Percentiles rank a stretch among this genome's conserved stretches.
These are phyloP conservation scores for Menidia menidia DNA, from an alignment of 2,797 vertebrate species.

Conservation along the genomic window DNA sequence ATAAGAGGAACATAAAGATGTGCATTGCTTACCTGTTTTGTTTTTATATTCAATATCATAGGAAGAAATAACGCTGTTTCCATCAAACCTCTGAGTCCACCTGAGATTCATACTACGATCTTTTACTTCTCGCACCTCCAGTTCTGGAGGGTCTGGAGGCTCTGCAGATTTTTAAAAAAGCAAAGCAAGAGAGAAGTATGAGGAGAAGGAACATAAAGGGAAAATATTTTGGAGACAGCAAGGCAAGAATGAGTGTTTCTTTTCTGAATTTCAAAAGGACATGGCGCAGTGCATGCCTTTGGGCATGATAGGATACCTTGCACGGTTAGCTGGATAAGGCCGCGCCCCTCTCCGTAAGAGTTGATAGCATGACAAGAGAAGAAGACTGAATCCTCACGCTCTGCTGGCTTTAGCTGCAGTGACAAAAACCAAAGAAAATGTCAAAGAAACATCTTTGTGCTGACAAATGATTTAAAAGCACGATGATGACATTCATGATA, in stretches of 20 bases:
- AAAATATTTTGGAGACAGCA: background rate
- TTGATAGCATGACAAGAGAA: slow-evolving; percentile 99
- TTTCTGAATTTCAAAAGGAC: slow-evolving; percentile 12
- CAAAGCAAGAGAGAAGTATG: background rate
- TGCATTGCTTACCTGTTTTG: slow-evolving; percentile 87
- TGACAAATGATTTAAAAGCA: slow-evolving; percentile 16
- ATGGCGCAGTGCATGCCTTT: slow-evolving; percentile 6
- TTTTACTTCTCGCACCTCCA: slow-evolving; percentile 97
- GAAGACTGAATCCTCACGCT: slow-evolving; percentile 96
- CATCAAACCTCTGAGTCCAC: slow-evolving; percentile 97
- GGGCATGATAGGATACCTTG: slow-evolving; percentile 85
- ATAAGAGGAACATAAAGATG: background rate
- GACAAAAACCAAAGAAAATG: slow-evolving; percentile 34
- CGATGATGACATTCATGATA: slow-evolving; percentile 12
- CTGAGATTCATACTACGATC: slow-evolving; percentile 97
- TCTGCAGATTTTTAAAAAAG: slow-evolving; percentile 79
- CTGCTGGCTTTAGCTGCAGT: slow-evolving; percentile 92
- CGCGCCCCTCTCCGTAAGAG: slow-evolving; percentile 96
- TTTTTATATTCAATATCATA: slow-evolving; percentile 99
- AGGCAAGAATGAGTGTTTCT: background rate
- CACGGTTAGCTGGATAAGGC: slow-evolving; percentile 97
- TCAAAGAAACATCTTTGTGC: slow-evolving; percentile 32
- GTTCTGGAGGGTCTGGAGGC: slow-evolving; percentile 95
- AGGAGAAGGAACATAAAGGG: background rate
- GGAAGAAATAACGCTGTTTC: slow-evolving; percentile 96